Evolutionary conservation across 2,797 vertebrate species (phyloP), one percentile per base, ranked within the genome.

Genomic region (Pitangus sulphuratus): DNA sequence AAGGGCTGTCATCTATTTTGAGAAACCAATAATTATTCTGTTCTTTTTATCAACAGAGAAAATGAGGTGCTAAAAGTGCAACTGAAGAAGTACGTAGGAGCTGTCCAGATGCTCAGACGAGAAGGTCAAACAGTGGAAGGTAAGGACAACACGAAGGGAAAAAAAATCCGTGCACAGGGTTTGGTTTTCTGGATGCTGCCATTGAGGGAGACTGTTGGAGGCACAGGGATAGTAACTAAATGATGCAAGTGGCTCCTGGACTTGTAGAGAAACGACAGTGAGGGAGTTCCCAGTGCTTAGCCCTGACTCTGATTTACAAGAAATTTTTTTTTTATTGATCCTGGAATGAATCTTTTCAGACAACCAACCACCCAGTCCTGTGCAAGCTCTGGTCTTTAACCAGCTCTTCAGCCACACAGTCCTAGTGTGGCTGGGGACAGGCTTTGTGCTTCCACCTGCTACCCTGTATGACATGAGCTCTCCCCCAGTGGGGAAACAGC

Each of bases 1-100:
- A 88, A 31, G 28, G 6, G 12, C 12, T 82, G 82, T 48, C 9
- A 17, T 60, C 25, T 93, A 3, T 61, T 60, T 79, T 93, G 40
- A 65, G n/a, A 75, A 37, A 89, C 69, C 30, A 88, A 4, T 88
- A 89, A 79, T 64, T 89, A 42, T 87, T 39, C 83, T 96, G 39
- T 30, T 96, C 15, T 87, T 79, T 80, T 78, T 93, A 66, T 91
- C 51, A 72, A 93, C 98, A 99, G 99, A 97, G 99, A 99, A 98
- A 99, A 99, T 51, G 99, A 99, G 89, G 99, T 99, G 89, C 98
- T 99, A 64, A 99, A 99, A 98, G 99, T 99, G 94, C 99, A 99
- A 87, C 96, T 99, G 94, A 99, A 99, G 98, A 99, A 99, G 93
- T 99, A 99, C 22, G 99, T 99, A 57, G 99, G 99, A 66, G 99